Base-by-base conservation (phyloP, 2,797 vertebrate species). In the Furcifer pardalis region DNA sequence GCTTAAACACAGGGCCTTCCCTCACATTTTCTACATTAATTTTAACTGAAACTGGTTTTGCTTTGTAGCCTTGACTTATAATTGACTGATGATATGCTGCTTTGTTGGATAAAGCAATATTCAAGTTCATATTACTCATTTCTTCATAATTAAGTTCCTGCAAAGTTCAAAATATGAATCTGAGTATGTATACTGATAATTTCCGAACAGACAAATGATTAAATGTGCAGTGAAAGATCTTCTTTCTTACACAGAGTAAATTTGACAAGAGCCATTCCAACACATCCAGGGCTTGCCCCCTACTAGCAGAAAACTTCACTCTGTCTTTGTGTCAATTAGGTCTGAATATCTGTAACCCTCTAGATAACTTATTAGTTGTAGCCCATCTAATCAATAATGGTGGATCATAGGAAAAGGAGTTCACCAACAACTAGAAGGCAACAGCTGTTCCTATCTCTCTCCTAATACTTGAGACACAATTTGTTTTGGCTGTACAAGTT, bases 71-170 rank as follows among this genome's bases (percentile, higher is more conserved):
- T 6, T 81, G 25, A 40, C 23, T n/a, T 77, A 44, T 86, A 74
- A 95, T 83, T 0, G 97, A 97, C 27, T 93, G 93, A 79, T 97
- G 96, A 91, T 98, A 97, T 80, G 97, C 96, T 81, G 97, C 98
- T 91, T 97, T 96, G 82, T 99, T 99, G 79, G 95, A 94, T 87
- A 99, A 97, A 27, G 96, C 46, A 40, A 99, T 66, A 25, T 94
- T 96, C 71, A 99, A 95, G 73, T 97, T 93, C 32, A 97, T 92
- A 63, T 82, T 95, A 91, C 96, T 96, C 59, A 97, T 59, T 77
- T 95, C 90, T 96, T 99, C 98, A 92, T 97, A 98, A 95, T 99
- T 97, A 75, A 98, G 81, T 83, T 97, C 93, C 98, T 97, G 81
- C 71, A 46, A 37, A 76, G 8, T 69, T 19, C 10, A 72, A 2